These are phyloP conservation scores for Perdita meconis DNA, from an alignment of 2,888 invertebrate species.

Conservation along the genomic window DNA sequence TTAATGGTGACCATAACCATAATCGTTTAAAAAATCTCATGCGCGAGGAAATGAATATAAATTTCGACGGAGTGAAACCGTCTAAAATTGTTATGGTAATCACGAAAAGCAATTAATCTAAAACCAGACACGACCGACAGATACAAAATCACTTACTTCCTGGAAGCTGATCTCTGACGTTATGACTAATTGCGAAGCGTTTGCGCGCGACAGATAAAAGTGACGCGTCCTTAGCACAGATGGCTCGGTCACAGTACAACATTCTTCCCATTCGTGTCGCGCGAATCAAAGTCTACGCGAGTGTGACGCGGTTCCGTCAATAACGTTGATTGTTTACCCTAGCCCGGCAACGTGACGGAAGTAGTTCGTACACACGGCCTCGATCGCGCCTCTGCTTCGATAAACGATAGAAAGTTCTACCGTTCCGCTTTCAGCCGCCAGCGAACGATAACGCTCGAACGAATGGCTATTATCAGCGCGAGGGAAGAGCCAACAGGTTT, in stretches of 20 bases:
- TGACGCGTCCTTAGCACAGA: constrained; percentile 3
- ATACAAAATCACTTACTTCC: background rate
- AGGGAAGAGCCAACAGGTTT: background rate
- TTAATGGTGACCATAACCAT: no score
- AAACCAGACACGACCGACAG: background rate
- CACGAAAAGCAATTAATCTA: no score
- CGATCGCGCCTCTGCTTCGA: background rate
- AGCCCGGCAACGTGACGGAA: background rate
- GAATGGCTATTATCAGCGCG: background rate
- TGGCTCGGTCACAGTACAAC: constrained; percentile 16
- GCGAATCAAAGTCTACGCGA: constrained; percentile 14
- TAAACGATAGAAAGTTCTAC: background rate
- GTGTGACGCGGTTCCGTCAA: constrained; percentile 6
- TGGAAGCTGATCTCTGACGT: background rate
- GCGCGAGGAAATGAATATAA: no score
- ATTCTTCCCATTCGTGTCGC: constrained; percentile 6
- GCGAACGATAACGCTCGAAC: background rate
- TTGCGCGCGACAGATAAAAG: background rate
- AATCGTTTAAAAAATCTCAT: no score
- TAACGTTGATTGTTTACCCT: constrained; percentile 12
- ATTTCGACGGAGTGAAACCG: no score
- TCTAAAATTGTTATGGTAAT: no score
- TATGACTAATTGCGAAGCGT: constrained; percentile 3
- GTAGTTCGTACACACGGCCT: background rate
- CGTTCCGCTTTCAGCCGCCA: background rate